Conservation (phyloP, 1,140 invertebrate genomes). For the Drosophila pachea region DNA sequence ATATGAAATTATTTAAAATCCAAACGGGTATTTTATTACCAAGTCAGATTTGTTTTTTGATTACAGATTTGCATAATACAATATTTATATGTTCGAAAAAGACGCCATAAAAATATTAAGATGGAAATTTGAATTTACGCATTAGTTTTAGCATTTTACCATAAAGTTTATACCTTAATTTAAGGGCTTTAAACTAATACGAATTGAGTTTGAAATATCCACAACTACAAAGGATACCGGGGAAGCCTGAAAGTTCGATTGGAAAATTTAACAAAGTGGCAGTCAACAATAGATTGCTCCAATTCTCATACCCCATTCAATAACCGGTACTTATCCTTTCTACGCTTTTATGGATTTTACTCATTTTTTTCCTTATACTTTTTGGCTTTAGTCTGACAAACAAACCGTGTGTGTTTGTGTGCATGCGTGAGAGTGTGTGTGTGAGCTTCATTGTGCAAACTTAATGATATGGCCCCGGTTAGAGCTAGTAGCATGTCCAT, state of each 20-base stretch:
- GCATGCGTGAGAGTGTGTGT: conserved; percentile 11
- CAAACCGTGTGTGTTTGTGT: conserved; percentile 23
- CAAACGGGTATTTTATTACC: conserved; percentile 5
- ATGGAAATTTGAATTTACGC: too few relatives aligned
- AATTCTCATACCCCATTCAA: conserved; percentile 10
- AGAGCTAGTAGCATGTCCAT: conserved; percentile 31
- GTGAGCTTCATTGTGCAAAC: conserved; percentile 49
- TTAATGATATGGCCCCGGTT: conserved; percentile 59
- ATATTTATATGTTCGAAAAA: background rate
- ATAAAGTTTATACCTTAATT: too few relatives aligned
- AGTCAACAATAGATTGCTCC: conserved; percentile 49
- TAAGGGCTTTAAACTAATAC: background rate
- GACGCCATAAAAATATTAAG: too few relatives aligned
- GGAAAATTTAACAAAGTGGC: conserved; percentile 56
- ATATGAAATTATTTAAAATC: conserved; percentile 22
- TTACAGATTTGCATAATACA: background rate
- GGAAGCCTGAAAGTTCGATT: conserved; percentile 41
- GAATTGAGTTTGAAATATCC: conserved; percentile 31
- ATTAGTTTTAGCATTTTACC: too few relatives aligned
- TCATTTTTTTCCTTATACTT: conserved; percentile 26
- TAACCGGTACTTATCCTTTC: conserved; percentile 36
- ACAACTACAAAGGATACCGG: conserved; percentile 33
- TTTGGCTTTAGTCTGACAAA: conserved; percentile 38
- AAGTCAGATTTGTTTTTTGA: background rate
- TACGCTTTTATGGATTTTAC: conserved; percentile 44